Conservation (phyloP, 2,113 vertebrate genomes). For the Propithecus coquereli region DNA sequence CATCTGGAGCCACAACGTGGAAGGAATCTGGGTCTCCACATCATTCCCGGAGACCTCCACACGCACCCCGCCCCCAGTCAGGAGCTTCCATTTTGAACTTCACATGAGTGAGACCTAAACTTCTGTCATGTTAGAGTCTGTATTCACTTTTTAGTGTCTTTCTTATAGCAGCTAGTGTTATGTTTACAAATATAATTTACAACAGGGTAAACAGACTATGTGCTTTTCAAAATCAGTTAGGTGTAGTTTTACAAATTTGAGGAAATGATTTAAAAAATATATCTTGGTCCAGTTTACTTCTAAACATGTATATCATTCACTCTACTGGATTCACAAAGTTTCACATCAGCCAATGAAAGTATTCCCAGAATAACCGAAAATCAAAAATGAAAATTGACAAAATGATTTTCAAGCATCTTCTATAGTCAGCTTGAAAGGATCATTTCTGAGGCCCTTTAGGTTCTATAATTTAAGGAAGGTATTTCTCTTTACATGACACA, state of each 20-base stretch:
- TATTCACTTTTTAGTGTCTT: not conserved
- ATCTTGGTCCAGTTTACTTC: not conserved
- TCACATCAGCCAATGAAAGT: not conserved
- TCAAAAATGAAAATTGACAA: not conserved
- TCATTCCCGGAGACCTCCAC: not conserved
- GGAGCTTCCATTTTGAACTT: constrained; percentile 10
- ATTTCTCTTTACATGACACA: not conserved
- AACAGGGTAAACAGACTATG: not conserved
- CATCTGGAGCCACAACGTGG: not conserved
- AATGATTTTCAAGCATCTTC: not conserved
- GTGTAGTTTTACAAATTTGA: not conserved
- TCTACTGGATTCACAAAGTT: not conserved
- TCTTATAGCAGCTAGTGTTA: not conserved
- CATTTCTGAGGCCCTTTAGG: not conserved
- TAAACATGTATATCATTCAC: not conserved
- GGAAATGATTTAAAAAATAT: not conserved
- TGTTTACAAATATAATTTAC: not conserved
- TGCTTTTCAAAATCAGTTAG: not conserved
- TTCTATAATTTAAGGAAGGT: not conserved
- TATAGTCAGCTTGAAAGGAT: not conserved
- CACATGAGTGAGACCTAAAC: not conserved
- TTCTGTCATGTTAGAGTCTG: not conserved
- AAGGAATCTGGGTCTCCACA: not conserved
- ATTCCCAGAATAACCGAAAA: not conserved
- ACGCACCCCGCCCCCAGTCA: not conserved